Conservation (phyloP, 2,113 vertebrate species). For the Apus apus region DNA sequence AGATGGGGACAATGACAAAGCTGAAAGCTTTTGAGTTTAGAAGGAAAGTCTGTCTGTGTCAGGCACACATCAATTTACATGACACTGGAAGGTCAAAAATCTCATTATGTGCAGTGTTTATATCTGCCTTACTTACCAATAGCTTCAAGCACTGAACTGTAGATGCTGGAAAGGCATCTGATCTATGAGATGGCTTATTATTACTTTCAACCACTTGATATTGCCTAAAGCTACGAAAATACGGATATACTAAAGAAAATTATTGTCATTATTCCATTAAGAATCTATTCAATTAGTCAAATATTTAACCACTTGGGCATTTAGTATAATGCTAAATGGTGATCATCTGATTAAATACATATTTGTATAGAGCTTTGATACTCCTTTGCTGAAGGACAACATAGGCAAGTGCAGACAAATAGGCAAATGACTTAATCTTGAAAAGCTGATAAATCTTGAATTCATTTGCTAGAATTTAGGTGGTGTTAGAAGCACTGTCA, state of each 20-base stretch:
- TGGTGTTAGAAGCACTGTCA: neutral
- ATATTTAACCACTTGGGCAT: slow-evolving; percentile 45
- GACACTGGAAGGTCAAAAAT: neutral
- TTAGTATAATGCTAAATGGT: slow-evolving; percentile 13
- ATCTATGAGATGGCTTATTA: slow-evolving; percentile 12
- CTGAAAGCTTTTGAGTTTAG: slow-evolving; percentile 26
- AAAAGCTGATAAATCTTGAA: neutral
- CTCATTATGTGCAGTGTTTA: slow-evolving; percentile 31
- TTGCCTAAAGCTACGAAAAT: slow-evolving; percentile 36
- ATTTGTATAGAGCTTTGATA: neutral
- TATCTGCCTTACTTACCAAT: neutral
- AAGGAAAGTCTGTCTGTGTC: neutral
- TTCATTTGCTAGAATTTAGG: neutral
- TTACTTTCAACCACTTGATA: slow-evolving; percentile 34
- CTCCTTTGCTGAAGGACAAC: neutral
- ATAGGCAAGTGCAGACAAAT: neutral
- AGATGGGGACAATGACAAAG: slow-evolving; percentile 18
- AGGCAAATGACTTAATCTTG: neutral
- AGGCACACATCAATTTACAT: slow-evolving; percentile 17
- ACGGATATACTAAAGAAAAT: neutral
- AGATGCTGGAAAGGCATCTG: neutral
- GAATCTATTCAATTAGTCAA: slow-evolving; percentile 39
- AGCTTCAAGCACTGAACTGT: neutral
- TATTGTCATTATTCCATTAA: slow-evolving; percentile 52
- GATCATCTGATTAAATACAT: slow-evolving; percentile 12